A percentile compares a stretch with the other conserved stretches of the same genome.
phyloP scores from a whole-genome alignment of 2,797 vertebrate species.

The Triplophysa yarkandensis region DNA sequence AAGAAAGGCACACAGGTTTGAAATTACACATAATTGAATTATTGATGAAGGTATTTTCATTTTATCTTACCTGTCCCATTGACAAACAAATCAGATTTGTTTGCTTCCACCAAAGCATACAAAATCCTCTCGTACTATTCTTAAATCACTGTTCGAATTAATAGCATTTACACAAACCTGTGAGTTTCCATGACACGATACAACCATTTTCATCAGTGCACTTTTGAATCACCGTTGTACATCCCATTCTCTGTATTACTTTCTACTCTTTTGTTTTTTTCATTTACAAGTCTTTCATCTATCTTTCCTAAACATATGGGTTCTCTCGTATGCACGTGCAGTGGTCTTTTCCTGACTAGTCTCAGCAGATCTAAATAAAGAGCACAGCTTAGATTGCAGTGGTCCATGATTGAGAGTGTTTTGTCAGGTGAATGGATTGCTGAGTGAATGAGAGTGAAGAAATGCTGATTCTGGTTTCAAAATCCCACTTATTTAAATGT shows the following conservation, averaged over 20 bases:
- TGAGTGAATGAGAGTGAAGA: constrained; percentile 41
- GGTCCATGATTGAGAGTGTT: constrained; percentile 33
- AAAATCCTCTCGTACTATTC: not conserved
- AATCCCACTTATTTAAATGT: constrained; percentile 55
- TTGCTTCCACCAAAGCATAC: not conserved
- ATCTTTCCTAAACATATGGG: constrained; percentile 57
- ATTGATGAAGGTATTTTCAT: too few relatives aligned
- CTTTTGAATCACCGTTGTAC: not conserved
- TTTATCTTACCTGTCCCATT: not conserved
- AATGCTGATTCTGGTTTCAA: constrained; percentile 45
- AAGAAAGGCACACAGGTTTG: too few relatives aligned
- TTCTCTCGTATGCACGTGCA: constrained; percentile 23
- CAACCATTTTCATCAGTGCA: not conserved
- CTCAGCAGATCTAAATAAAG: constrained; percentile 55
- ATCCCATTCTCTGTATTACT: constrained; percentile 5
- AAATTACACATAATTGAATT: too few relatives aligned
- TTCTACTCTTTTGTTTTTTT: not conserved
- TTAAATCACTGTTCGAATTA: not conserved
- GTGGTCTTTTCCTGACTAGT: constrained; percentile 40
- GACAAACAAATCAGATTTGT: not conserved
- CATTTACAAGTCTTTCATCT: constrained; percentile 30
- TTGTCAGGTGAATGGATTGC: constrained; percentile 42
- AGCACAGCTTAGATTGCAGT: constrained; percentile 33
- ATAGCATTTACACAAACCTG: not conserved
- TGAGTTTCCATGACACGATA: not conserved